Evolutionary conservation across 2,888 invertebrate species (phyloP), one percentile per base, ranked within the genome.

Genomic region (Stenodema calcarata): DNA sequence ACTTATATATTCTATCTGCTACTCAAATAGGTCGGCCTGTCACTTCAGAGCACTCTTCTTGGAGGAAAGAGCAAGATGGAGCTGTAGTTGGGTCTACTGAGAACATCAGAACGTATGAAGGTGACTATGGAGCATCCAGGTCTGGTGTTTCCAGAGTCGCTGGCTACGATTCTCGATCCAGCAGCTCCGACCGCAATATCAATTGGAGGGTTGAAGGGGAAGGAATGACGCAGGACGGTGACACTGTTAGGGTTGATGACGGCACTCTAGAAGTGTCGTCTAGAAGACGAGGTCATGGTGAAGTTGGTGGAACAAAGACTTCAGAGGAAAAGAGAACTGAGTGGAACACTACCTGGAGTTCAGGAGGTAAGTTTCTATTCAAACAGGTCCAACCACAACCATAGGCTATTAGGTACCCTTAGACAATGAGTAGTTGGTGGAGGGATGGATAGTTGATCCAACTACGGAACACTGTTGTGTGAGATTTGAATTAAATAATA

Each of bases 331-430:
- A 84, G 16, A 75, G 78, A 75, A 50, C 76, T 30, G 87, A 79
- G 27, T 86, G 86, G 70, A 88, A 88, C 82, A 73, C 87, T 16
- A 86, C 89, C 7, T 87, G 87, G 85, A 88, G 50, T 70, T 88
- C 88, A 12, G 82, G 50, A 47, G 87, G 80, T 84, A 86, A 35
- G 47, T 47, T 47, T 4, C 16, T 9, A 9, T 47, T 12, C 47
- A 47, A 14, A 47, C 2, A 47, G 47, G 35, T 4, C 4, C 7
- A 35, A 2, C 35, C 35, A 35, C 7, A 7, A 35, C 35, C 7
- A n/a, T n/a, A n/a, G n/a, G n/a, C n/a, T n/a, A n/a, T n/a, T n/a
- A n/a, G n/a, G n/a, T n/a, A n/a, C n/a, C n/a, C n/a, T n/a, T n/a
- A n/a, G n/a, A n/a, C n/a, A n/a, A n/a, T n/a, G n/a, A n/a, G n/a